Conservation (phyloP, 2,113 vertebrate species). For the Peromyscus polionotus region DNA sequence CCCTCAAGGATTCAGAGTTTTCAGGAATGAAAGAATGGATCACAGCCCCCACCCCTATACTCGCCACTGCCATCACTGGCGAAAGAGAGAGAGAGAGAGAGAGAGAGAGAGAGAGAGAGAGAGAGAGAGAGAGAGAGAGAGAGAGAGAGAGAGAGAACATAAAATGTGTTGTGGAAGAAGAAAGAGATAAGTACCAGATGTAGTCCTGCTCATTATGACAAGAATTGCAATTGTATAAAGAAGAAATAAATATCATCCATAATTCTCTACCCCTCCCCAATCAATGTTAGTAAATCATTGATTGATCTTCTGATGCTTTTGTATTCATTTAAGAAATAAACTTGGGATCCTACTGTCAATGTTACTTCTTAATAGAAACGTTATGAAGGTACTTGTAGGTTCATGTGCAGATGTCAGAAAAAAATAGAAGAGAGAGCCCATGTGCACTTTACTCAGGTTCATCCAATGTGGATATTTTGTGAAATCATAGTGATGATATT, state of each 20-base stretch:
- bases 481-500: conserved; percentile 14
- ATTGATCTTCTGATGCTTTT: background rate
- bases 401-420: background rate
- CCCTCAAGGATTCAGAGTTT: background rate
- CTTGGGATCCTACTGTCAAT: background rate
- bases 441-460: background rate
- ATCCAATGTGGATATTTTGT: background rate
- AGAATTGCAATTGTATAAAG: background rate
- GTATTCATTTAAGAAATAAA: conserved; percentile 39
- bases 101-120: background rate
- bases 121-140: no score
- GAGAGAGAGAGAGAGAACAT: no score
- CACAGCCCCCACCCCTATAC: background rate
- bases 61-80: background rate
- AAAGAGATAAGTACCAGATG: background rate
- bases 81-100: background rate
- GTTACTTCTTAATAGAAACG: background rate
- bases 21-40: conserved; percentile 1
- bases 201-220: background rate
- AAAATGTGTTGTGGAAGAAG: background rate
- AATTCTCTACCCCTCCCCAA: background rate
- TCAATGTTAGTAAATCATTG: background rate
- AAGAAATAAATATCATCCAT: conserved; percentile 25
- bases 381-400: background rate
- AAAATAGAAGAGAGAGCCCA: background rate